Conservation (phyloP, 2,797 vertebrate species). For the Chromis chromis region DNA sequence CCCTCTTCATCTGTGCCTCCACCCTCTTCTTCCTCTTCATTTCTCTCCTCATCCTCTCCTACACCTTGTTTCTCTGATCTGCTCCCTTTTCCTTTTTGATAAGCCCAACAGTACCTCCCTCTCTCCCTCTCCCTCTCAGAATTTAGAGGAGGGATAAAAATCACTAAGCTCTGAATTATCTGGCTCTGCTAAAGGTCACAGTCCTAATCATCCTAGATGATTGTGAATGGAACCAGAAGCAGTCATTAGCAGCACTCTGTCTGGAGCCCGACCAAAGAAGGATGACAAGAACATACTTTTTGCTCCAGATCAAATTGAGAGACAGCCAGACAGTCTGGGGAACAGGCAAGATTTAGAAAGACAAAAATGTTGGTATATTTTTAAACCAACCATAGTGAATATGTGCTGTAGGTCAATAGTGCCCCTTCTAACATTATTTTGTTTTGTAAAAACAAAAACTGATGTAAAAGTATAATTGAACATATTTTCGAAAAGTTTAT, state of each 20-base stretch:
- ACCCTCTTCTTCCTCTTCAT: conserved; percentile 54
- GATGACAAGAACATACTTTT: conserved; percentile 62
- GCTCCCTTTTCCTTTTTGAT: conserved; percentile 48
- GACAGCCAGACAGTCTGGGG: conserved; percentile 7
- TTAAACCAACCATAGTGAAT: not conserved
- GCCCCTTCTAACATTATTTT: not conserved
- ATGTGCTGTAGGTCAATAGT: not conserved
- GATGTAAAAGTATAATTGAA: not conserved
- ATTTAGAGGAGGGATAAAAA: conserved; percentile 65
- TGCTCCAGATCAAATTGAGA: conserved; percentile 42
- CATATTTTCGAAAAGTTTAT: not conserved
- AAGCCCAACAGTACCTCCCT: conserved; percentile 28
- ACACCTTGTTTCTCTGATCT: conserved; percentile 59
- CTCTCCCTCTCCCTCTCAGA: conserved; percentile 46
- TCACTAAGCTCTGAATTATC: conserved; percentile 78
- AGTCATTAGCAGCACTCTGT: conserved; percentile 76
- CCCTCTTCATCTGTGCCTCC: conserved; percentile 59
- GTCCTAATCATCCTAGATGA: conserved; percentile 77
- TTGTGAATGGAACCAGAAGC: conserved; percentile 64
- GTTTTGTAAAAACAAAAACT: not conserved
- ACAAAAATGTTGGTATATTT: not conserved
- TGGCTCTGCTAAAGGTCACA: conserved; percentile 80
- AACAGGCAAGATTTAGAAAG: conserved; percentile 3
- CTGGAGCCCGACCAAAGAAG: conserved; percentile 53
- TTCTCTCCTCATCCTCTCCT: conserved; percentile 56